A percentile compares a stretch with the other conserved stretches of the same genome.
phyloP scores from a whole-genome alignment of 2,113 vertebrate species.

The Pseudopodoces humilis region DNA sequence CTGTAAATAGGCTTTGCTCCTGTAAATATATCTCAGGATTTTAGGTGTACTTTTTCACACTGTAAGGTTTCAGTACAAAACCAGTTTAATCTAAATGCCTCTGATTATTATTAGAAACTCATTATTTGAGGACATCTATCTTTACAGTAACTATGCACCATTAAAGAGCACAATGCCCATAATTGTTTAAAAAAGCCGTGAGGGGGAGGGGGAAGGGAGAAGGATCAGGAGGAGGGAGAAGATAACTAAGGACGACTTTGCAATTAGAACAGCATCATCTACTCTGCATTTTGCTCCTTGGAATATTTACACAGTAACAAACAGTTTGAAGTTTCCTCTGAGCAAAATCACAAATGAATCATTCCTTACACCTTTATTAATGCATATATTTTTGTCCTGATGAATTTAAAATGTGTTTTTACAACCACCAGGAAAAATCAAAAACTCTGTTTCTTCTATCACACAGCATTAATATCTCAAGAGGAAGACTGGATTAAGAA shows the following conservation, averaged over 20 bases:
- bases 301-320: background rate
- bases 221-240: slow-evolving; percentile 21
- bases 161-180: slow-evolving; percentile 47
- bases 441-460: background rate
- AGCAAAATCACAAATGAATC: background rate
- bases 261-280: slow-evolving; percentile 8
- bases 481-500: background rate
- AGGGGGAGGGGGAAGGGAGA: background rate
- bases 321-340: background rate
- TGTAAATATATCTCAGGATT: slow-evolving; percentile 48
- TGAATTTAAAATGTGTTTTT: background rate
- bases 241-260: slow-evolving; percentile 29
- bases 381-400: background rate
- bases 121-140: slow-evolving; percentile 61
- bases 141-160: slow-evolving; percentile 38
- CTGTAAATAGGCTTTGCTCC: slow-evolving; percentile 42
- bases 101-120: slow-evolving; percentile 63
- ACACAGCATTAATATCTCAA: background rate
- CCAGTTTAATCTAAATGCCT: slow-evolving; percentile 37
- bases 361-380: background rate
- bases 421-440: background rate
- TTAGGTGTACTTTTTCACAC: slow-evolving; percentile 15
- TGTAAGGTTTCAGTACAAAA: slow-evolving; percentile 28
- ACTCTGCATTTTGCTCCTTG: background rate
- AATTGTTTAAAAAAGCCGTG: slow-evolving; percentile 42